Base-by-base conservation (phyloP, 2,888 invertebrate species). In the Minunthozetes semirufus region DNA sequence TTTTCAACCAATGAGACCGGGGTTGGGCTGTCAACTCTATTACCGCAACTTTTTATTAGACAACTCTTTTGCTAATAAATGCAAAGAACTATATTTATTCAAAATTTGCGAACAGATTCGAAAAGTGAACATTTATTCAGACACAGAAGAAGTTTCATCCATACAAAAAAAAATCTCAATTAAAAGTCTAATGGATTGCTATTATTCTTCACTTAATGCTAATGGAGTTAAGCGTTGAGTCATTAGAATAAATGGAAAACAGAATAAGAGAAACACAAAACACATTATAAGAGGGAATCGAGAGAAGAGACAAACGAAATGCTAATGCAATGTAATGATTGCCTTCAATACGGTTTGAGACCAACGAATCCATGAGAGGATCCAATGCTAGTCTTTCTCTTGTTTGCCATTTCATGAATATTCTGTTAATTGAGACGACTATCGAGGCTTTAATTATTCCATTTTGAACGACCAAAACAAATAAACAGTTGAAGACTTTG, bases 321-420 rank as follows among this genome's bases (percentile, higher is more conserved):
- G 63, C 63, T 63, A 63, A 63, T 63, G 56, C 11, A 56, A 56
- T 56, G 56, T 25, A 56, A 56, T 56, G 56, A 56, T 56, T 56
- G 56, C 22, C 22, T 13, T 22, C 25, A 42, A 42, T 42, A 4
- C 42, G 5, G 42, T 42, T 42, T 13, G 8, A 42, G 42, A 42
- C 42, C 42, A 42, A 42, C 33, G 9, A 33, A 33, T 13, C 9
- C 42, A 42, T 42, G 11, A 42, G 42, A 13, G 11, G 13, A 42
- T 6, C 42, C 42, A 42, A 42, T 33, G 8, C 33, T 33, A 13
- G 42, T 13, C 8, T 9, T 33, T 9, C 42, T 42, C 13, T 42
- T 42, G 42, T 42, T 13, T 42, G 42, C 11, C 42, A 42, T 42
- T 42, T 42, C 42, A 42, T 42, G 42, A 42, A 42, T 42, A 42